Base-by-base conservation (phyloP, 2,888 invertebrate genomes). In the Entomobrya proxima region DNA sequence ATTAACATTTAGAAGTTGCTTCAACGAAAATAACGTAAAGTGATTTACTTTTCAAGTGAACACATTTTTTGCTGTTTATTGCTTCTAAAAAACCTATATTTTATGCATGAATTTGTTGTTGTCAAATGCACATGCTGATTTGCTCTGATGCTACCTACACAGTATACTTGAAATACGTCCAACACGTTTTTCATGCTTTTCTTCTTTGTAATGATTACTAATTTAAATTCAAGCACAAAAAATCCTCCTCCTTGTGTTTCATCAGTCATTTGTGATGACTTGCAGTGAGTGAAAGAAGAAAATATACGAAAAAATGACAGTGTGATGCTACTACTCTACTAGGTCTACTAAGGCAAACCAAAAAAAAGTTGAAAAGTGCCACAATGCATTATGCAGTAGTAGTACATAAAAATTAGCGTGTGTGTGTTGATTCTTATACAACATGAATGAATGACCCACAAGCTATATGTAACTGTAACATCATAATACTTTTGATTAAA, bases 381-480 rank as follows among this genome's bases (percentile, higher is more conserved):
- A 27, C 11, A 24, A 64, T 64, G 35, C 35, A 35, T 64, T 32
- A 64, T 64, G 64, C 35, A 35, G 40, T 67, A 35, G 40, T 67
- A 7, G 58, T 61, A 13, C 32, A 32, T 61, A 32, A 21, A 37
- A 11, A 13, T 44, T 44, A 44, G 44, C 37, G 13, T 21, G 64
- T 21, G 13, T n/a, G 27, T 15, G 47, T 30, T 0, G 24, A 47
- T n/a, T n/a, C n/a, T n/a, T n/a, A 11, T 18, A 30, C 44, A 72
- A 47, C 2, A 79, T 37, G 76, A 83, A 76, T 83, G 83, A 83
- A 76, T 83, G 83, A 83, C 83, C 83, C 67, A 83, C 64, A 83
- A 83, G 76, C 76, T 32, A 32, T 61, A 61, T 32, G 32, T 83
- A 83, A 83, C 83, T 83, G 83, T 83, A 83, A 75, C 83, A 47